Percentiles rank a stretch among this genome's conserved stretches.
Evolutionary conservation across 2,797 vertebrate genomes (phyloP).

Genomic region (Rhadinocentrus ornatus): DNA sequence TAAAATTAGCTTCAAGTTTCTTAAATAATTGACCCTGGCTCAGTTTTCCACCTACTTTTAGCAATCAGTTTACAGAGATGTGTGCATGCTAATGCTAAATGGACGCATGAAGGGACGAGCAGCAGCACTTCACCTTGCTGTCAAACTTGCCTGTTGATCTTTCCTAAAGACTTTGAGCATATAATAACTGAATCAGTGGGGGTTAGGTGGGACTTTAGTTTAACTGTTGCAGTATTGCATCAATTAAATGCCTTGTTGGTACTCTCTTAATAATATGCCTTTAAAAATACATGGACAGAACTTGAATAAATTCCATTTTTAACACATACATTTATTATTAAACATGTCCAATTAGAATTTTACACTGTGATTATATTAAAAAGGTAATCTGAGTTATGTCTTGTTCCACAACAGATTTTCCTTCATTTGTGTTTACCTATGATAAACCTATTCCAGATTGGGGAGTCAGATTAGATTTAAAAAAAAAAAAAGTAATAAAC

Average conservation of each 20-base stretch:
- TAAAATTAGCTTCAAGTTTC: constrained; percentile 78
- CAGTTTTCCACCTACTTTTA: constrained; percentile 55
- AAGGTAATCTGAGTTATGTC: constrained; percentile 58
- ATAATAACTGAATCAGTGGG: constrained; percentile 25
- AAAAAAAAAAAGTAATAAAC: background rate
- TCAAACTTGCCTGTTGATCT: constrained; percentile 63
- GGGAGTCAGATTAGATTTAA: constrained; percentile 8
- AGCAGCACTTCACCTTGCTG: constrained; percentile 53
- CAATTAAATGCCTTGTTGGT: constrained; percentile 70
- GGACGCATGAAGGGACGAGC: constrained; percentile 26
- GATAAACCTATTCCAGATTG: constrained; percentile 6
- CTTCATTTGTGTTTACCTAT: constrained; percentile 55
- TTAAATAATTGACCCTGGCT: constrained; percentile 81
- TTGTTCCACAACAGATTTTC: constrained; percentile 60
- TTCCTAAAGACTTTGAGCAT: constrained; percentile 40
- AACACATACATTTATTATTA: constrained; percentile 81
- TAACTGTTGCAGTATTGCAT: constrained; percentile 42
- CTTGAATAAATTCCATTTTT: constrained; percentile 79
- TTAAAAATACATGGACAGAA: constrained; percentile 75
- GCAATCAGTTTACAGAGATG: constrained; percentile 68
- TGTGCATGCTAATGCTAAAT: constrained; percentile 47
- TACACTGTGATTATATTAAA: constrained; percentile 77
- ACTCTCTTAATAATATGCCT: constrained; percentile 71
- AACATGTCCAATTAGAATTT: constrained; percentile 78
- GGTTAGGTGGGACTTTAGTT: constrained; percentile 42